A percentile compares a stretch with the other conserved stretches of the same genome.
Conservation (phyloP, 2,113 vertebrate genomes). For the Rutilus rutilus region DNA sequence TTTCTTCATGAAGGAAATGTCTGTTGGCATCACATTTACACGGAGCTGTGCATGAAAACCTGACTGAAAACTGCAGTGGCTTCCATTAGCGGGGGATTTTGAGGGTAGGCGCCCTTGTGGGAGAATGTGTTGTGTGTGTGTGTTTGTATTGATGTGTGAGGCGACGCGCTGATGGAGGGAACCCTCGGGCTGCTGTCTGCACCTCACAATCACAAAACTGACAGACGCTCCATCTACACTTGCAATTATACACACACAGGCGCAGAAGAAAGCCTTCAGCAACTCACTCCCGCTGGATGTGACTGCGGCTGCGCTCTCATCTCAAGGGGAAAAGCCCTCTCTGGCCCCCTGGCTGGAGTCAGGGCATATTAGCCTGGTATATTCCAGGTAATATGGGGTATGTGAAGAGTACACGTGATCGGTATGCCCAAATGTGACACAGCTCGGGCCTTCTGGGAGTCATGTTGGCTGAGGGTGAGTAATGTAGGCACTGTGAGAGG, state of each 20-base stretch:
- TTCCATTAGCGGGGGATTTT: conserved; percentile 95
- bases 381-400: conserved; percentile 6
- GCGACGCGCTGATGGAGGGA: conserved; percentile 88
- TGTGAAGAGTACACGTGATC: not conserved
- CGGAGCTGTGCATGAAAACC: conserved; percentile 91
- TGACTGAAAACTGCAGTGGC: conserved; percentile 94
- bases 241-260: conserved; percentile 96
- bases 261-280: conserved; percentile 96
- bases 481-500: not conserved
- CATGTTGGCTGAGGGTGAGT: not conserved
- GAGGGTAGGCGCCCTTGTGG: conserved; percentile 92
- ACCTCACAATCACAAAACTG: conserved; percentile 99
- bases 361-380: not conserved
- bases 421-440: not conserved
- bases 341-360: not conserved
- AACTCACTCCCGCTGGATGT: conserved; percentile 97
- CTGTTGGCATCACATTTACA: conserved; percentile 85
- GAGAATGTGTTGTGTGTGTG: conserved; percentile 87
- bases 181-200: conserved; percentile 99
- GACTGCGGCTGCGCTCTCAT: not conserved
- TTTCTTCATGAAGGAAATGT: conserved; percentile 59
- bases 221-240: conserved; percentile 98
- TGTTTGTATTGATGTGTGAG: conserved; percentile 95
- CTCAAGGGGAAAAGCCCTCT: not conserved
- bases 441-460: too few species aligned